Evolutionary conservation across 2,888 invertebrate species (phyloP), one percentile per base, ranked within the genome.

Genomic region (Mimachlamys varia): DNA sequence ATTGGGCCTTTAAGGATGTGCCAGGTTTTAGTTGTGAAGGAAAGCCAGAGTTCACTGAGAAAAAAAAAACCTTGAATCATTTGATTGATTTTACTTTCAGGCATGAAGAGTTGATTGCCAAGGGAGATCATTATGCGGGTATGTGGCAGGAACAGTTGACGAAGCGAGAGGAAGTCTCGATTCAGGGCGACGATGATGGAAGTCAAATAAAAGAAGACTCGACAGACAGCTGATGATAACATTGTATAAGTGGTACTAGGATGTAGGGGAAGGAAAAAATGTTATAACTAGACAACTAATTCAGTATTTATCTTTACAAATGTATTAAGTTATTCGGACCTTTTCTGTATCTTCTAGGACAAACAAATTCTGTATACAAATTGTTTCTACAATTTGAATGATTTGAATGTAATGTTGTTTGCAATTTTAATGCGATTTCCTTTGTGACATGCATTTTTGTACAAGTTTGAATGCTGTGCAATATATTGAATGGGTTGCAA

Each of bases 121-220:
- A 97, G 94, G 98, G 97, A 92, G 98, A 98, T 5, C 97, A 98
- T 89, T 99, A 99, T 97, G 98, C 98, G 0, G 97, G 98, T 49
- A 99, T 99, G 99, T 99, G 99, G 99, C 98, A 98, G 94, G 98
- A 98, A 94, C 99, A 99, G 95, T 97, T 98, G 15, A 98, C 98
- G 19, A 94, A 94, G 87, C 91, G 93, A 88, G 94, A 95, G 12
- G 94, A 94, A 10, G 90, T 90, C 49, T 58, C 62, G 27, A 87
- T 90, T 33, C 89, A 88, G 53, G 87, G 44, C 33, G 58, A 55
- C 17, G 33, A 89, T 89, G 89, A 53, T 88, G 89, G 37, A 2
- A 76, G 76, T 76, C 22, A 76, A 76, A 76, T 76, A 10, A 10
- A 12, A 58, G 58, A 58, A 22, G 53, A 53, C 19, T 22, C 58